Percentiles rank a stretch among this genome's conserved stretches.
These are phyloP conservation scores for Sakesphorus luctuosus DNA, from an alignment of 2,113 vertebrate species.

Conservation along the genomic window DNA sequence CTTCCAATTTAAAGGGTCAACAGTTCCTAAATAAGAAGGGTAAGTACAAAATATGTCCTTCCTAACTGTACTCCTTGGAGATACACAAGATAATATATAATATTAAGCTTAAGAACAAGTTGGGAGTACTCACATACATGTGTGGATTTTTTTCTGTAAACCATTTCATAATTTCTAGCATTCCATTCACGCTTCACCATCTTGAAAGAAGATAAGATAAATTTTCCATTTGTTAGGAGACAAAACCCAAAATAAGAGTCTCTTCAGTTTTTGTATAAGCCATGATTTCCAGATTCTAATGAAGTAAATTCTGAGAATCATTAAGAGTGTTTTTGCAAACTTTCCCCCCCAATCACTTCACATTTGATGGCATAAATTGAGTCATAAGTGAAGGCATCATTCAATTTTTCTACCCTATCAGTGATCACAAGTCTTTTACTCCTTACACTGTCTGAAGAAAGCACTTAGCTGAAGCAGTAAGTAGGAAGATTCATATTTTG, in stretches of 20 bases:
- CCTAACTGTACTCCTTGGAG: neutral
- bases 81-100: neutral
- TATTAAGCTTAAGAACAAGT: neutral
- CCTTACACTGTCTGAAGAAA: neutral
- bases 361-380: neutral
- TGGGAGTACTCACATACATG: neutral
- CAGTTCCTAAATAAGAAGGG: neutral
- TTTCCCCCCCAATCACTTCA: accelerated
- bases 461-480: neutral
- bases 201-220: neutral
- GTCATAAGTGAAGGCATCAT: neutral
- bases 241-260: neutral
- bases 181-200: neutral
- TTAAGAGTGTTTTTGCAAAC: neutral
- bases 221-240: neutral
- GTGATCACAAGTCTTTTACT: neutral
- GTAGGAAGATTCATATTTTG: neutral
- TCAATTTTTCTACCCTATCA: neutral
- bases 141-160: neutral
- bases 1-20: neutral
- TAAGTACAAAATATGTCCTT: neutral
- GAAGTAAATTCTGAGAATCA: neutral
- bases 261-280: neutral
- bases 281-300: neutral
- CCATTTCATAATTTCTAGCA: neutral